These are phyloP conservation scores for Anabacerthia variegaticeps DNA, from an alignment of 2,797 vertebrate species.

Conservation along the genomic window DNA sequence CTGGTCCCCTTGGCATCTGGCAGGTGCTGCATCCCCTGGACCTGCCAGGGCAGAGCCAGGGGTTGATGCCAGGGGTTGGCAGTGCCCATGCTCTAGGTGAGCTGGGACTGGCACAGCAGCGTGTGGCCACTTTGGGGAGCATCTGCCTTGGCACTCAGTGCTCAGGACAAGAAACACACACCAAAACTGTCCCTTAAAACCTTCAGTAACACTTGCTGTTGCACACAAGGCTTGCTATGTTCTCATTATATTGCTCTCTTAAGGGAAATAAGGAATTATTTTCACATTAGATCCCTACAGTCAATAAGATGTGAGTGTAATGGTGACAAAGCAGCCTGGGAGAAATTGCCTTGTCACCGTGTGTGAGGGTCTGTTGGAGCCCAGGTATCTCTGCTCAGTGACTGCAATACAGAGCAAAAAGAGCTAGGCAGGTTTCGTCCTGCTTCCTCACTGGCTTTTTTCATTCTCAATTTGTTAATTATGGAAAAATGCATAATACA, in stretches of 20 bases:
- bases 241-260: constrained; percentile 35
- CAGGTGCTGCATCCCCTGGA: neutral
- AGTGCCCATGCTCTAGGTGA: rapidly evolving
- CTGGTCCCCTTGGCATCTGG: neutral
- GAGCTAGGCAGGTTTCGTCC: neutral
- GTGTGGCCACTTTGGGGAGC: neutral
- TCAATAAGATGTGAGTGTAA: neutral
- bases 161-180: neutral
- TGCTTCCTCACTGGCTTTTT: neutral
- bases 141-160: rapidly evolving
- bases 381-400: neutral
- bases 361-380: neutral
- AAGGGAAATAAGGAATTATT: constrained; percentile 50
- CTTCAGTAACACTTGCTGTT: neutral
- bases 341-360: neutral
- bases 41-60: neutral
- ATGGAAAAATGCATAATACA: neutral
- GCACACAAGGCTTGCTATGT: neutral
- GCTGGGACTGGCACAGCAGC: rapidly evolving
- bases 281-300: constrained; percentile 39
- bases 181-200: neutral
- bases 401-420: neutral
- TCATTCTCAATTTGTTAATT: neutral
- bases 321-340: neutral
- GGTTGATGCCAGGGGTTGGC: neutral